Evolutionary conservation across 2,113 vertebrate species (phyloP).

Genomic region (Nycticebus coucang): DNA sequence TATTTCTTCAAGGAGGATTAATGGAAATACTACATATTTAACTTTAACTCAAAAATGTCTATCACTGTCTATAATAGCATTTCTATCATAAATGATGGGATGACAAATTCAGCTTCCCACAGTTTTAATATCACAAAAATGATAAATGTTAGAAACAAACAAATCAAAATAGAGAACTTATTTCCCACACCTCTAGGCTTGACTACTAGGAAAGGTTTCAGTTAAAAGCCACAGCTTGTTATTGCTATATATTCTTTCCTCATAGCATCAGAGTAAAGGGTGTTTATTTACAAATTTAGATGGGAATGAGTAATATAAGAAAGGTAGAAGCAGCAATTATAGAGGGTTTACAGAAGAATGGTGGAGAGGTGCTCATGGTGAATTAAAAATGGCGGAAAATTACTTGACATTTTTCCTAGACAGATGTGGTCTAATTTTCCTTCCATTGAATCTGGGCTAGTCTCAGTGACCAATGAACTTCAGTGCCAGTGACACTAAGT

Average conservation of each 20-base stretch:
- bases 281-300: neutral
- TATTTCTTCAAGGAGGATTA: constrained; percentile 48
- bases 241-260: no score
- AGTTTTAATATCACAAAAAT: neutral
- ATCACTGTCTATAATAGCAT: neutral
- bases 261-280: neutral
- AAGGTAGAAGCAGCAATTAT: neutral
- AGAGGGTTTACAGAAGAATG: neutral
- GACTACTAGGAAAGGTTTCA: neutral
- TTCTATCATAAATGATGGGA: neutral
- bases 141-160: neutral
- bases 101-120: constrained; percentile 26
- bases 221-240: neutral
- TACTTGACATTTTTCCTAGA: neutral
- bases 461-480: neutral
- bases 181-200: neutral
- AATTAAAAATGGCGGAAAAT: neutral
- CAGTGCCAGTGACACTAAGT: neutral
- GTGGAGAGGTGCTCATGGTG: neutral
- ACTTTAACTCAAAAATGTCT: constrained; percentile 29
- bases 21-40: constrained; percentile 40
- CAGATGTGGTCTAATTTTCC: neutral
- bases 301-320: neutral
- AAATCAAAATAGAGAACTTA: neutral
- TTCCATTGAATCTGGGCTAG: neutral